Evolutionary conservation across 2,888 invertebrate genomes (phyloP).

Genomic region (Cybosia mesomella): DNA sequence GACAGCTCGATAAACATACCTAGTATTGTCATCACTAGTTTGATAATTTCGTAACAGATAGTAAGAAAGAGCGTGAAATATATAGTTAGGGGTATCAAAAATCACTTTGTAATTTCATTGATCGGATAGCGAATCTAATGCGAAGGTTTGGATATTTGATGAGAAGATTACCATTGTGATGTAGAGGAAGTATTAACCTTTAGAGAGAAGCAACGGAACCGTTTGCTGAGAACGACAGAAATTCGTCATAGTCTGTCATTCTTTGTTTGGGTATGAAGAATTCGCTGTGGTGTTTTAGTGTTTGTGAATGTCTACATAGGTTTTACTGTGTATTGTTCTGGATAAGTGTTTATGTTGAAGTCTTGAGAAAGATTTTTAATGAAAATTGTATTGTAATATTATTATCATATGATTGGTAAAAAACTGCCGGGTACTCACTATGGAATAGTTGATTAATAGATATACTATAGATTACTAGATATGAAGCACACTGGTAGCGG

Average conservation of each 20-base stretch:
- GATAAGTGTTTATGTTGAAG: background rate
- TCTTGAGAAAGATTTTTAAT: background rate
- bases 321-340: slow-evolving; percentile 15
- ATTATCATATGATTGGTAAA: too few species aligned
- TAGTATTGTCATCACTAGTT: slow-evolving; percentile 5
- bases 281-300: slow-evolving; percentile 27
- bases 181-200: slow-evolving; percentile 50
- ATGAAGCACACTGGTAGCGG: too few species aligned
- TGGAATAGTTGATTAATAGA: too few species aligned
- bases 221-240: slow-evolving; percentile 29
- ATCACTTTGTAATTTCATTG: slow-evolving; percentile 40
- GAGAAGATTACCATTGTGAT: slow-evolving; percentile 63
- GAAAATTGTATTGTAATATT: background rate
- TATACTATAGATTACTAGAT: too few species aligned
- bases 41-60: slow-evolving; percentile 13
- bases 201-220: slow-evolving; percentile 32
- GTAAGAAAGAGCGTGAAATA: slow-evolving; percentile 31
- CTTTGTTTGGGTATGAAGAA: slow-evolving; percentile 41
- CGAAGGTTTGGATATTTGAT: slow-evolving; percentile 59
- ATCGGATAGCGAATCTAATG: slow-evolving; percentile 45
- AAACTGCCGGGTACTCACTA: too few species aligned
- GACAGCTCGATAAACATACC: background rate
- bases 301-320: slow-evolving; percentile 17
- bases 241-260: slow-evolving; percentile 43
- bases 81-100: slow-evolving; percentile 32